A percentile compares a stretch with the other conserved stretches of the same genome.
Conservation (phyloP, 1,140 invertebrate genomes). For the Brachionus paranguensis region DNA sequence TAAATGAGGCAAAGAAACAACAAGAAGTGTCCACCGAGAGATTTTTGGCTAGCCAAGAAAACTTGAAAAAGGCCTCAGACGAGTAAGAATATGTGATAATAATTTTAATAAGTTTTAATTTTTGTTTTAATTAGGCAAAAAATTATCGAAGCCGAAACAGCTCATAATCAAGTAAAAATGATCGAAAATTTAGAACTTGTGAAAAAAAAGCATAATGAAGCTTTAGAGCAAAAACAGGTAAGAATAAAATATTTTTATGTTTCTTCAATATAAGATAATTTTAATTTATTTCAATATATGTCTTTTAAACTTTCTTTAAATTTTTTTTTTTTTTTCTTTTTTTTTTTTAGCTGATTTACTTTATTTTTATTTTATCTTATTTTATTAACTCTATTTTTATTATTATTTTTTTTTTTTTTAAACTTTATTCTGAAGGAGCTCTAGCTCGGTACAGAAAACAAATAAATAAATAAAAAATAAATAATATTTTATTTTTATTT, state of each 20-base stretch:
- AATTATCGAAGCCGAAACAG: background rate
- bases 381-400: too few relatives aligned
- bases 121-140: background rate
- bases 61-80: background rate
- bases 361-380: too few relatives aligned
- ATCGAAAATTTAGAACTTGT: background rate
- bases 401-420: too few relatives aligned
- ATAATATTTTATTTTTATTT: too few relatives aligned
- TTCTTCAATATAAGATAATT: background rate
- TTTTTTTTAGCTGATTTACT: too few relatives aligned
- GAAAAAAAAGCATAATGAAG: background rate
- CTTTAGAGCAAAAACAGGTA: background rate
- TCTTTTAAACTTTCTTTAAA: too few relatives aligned
- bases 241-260: background rate
- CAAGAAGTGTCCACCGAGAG: background rate
- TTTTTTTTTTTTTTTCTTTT: too few relatives aligned
- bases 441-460: too few relatives aligned
- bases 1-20: background rate
- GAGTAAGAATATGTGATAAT: background rate
- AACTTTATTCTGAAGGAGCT: too few relatives aligned
- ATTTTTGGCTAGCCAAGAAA: background rate
- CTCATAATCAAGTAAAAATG: background rate
- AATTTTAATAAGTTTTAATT: background rate
- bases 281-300: too few relatives aligned
- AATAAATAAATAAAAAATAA: too few relatives aligned